Conservation (phyloP, 1,140 invertebrate genomes). For the Ectropis grisescens region DNA sequence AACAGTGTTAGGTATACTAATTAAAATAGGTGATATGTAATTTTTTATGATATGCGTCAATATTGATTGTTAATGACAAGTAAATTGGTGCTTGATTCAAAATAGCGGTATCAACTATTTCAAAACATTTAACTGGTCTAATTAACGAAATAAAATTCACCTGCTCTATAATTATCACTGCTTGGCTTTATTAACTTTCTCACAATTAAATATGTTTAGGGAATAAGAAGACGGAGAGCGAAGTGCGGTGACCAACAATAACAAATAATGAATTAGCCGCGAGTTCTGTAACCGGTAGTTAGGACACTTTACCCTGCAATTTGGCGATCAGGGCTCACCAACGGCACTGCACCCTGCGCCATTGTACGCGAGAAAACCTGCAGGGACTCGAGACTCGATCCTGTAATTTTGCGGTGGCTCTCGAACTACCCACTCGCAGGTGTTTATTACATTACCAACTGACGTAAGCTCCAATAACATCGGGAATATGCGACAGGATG, state of each 20-base stretch:
- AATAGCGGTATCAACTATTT: too few species aligned
- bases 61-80: too few species aligned
- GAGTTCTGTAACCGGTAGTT: conserved; percentile 26
- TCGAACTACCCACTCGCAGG: conserved; percentile 50
- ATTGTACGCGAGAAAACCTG: conserved; percentile 38
- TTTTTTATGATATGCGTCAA: too few species aligned
- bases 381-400: conserved; percentile 29
- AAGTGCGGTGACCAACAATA: conserved; percentile 27
- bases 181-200: too few species aligned
- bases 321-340: conserved; percentile 47
- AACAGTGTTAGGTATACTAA: too few species aligned
- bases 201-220: too few species aligned
- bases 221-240: too few species aligned
- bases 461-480: conserved; percentile 3
- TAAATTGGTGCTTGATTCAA: too few species aligned
- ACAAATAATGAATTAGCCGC: conserved; percentile 20
- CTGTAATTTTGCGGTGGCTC: conserved; percentile 60
- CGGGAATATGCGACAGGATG: conserved; percentile 4
- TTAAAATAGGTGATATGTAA: too few species aligned
- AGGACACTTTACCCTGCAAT: conserved; percentile 56
- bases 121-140: too few species aligned
- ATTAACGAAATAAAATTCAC: too few species aligned
- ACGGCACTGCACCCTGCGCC: conserved; percentile 17
- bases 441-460: conserved; percentile 37
- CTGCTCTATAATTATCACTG: too few species aligned